Conservation (phyloP, 2,113 vertebrate species). For the Hydrolagus affinis region DNA sequence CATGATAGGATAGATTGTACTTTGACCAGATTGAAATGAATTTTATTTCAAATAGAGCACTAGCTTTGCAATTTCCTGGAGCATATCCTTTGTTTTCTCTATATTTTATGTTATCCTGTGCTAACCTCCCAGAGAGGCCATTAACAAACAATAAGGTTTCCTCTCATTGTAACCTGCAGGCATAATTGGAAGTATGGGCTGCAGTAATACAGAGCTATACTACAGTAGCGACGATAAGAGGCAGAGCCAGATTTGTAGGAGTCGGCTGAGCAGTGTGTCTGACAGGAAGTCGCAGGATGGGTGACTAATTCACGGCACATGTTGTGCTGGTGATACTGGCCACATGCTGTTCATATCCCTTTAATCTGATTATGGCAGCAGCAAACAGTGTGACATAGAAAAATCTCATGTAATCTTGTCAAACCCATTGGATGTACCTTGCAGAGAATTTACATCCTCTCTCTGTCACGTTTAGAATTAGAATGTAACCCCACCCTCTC, state of each 20-base stretch:
- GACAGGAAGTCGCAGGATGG: constrained; percentile 15
- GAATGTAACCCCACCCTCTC: not conserved
- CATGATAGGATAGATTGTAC: not conserved
- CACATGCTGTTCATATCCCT: not conserved
- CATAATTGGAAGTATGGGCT: not conserved
- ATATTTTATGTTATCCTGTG: constrained; percentile 23
- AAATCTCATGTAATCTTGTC: not conserved
- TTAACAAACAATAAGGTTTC: constrained; percentile 16
- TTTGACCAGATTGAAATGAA: not conserved
- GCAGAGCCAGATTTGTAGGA: not conserved
- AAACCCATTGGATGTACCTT: not conserved
- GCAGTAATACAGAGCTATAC: not conserved
- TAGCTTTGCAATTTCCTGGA: constrained; percentile 2
- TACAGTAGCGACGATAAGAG: not conserved
- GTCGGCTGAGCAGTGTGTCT: not conserved
- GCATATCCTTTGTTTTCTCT: not conserved
- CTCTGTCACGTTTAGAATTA: not conserved
- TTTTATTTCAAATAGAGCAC: not conserved
- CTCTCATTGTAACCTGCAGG: constrained; percentile 14
- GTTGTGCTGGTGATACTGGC: not conserved
- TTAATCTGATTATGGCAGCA: not conserved
- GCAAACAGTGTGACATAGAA: not conserved
- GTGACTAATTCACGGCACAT: not conserved
- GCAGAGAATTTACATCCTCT: not conserved
- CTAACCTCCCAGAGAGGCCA: constrained; percentile 15